Evolutionary conservation across 2,797 vertebrate species (phyloP), one percentile per base, ranked within the genome.

Genomic region (Nasua narica): DNA sequence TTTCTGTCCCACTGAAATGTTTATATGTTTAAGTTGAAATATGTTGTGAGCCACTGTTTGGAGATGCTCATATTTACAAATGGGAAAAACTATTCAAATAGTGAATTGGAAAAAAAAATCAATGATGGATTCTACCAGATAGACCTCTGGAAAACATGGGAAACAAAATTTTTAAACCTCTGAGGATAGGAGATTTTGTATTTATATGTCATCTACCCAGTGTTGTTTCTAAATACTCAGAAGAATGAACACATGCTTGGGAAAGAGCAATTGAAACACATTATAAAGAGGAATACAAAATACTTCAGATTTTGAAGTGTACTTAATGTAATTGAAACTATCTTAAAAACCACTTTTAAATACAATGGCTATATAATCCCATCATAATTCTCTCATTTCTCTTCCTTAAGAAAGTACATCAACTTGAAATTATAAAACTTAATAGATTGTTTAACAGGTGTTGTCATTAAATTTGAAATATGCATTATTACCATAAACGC

Each of bases 161-260:
- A 65, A 98, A 97, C 97, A 97, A 95, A 77, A 96, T 97, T 97
- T 97, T 88, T 95, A 91, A 95, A 48, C 62, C 74, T 96, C 50
- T 94, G 95, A 90, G 89, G 62, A 76, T 16, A 93, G 76, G 19
- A 15, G 83, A 94, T 65, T 5, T 94, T 9, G 2, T 84, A 1
- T 15, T 50, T 35, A 18, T 50, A 21, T 86, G 87, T 91, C 85
- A 96, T 96, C 76, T 96, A 94, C 94, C 23, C 65, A 19, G 91
- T 92, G 91, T 96, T 98, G 43, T 95, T 98, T 97, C 91, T 91
- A 96, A 96, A 37, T 10, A 84, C 65, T 89, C 83, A 95, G 76
- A 97, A 97, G 86, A 91, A 62, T 77, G 62, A 95, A 54, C 91
- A 95, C 94, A 91, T 21, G 54, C 37, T 93, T 50, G 50, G 56